Evolutionary conservation across 2,113 vertebrate genomes (phyloP).

Genomic region (Larimichthys polyactis): DNA sequence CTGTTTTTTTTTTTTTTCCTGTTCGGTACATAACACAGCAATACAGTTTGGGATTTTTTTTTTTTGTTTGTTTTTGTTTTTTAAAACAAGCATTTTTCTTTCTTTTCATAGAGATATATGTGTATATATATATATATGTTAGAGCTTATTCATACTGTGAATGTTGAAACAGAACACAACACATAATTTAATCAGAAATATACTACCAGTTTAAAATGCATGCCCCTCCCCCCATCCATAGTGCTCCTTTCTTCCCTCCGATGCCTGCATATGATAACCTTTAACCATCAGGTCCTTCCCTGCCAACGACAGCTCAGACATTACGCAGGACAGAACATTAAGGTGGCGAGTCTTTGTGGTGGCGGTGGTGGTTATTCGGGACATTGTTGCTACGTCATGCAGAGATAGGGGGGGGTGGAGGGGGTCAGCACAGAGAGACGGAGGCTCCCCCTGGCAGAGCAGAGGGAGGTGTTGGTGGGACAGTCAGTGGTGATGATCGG

Average conservation of each 20-base stretch:
- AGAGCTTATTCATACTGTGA: constrained; percentile 97
- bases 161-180: constrained; percentile 91
- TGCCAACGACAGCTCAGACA: constrained; percentile 85
- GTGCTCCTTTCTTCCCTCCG: constrained; percentile 47
- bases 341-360: constrained; percentile 65
- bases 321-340: constrained; percentile 76
- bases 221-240: constrained; percentile 79
- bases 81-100: constrained; percentile 87
- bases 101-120: constrained; percentile 72
- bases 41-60: constrained; percentile 86
- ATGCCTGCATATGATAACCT: constrained; percentile 83
- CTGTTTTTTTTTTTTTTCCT: constrained; percentile 73
- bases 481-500: constrained; percentile 62
- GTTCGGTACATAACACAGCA: constrained; percentile 89
- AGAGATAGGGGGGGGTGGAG: constrained; percentile 72
- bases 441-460: constrained; percentile 50
- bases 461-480: constrained; percentile 58
- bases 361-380: constrained; percentile 75
- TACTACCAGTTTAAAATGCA: constrained; percentile 90
- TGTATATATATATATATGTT: constrained; percentile 75
- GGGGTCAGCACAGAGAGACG: constrained; percentile 67
- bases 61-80: constrained; percentile 22
- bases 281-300: constrained; percentile 80
- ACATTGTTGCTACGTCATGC: constrained; percentile 91
- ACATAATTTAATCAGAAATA: constrained; percentile 89